Base-by-base conservation (phyloP, 2,888 invertebrate genomes). In the Hololepta plana region DNA sequence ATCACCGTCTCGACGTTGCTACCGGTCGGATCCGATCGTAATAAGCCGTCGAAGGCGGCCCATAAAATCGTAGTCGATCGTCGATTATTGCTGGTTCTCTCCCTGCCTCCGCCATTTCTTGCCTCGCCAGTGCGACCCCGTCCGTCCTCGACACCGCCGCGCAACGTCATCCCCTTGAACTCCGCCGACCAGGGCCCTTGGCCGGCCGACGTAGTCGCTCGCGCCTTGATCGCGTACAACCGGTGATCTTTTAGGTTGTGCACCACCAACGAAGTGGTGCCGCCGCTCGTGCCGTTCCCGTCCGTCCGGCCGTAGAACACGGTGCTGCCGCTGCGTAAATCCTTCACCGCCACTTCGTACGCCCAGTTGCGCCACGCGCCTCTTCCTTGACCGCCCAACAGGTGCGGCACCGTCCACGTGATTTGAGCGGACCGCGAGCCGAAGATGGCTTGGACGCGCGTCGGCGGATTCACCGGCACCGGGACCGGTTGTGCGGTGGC, bases 11-110 rank as follows among this genome's bases (percentile, higher is more conserved):
- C 65, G 9, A 79, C 62, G 41, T 75, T 67, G 41, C 77, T 76
- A 3, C 84, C 85, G 8, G 79, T 72, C 3, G 82, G 65, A 45
- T 87, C 75, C n/a, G 82, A 79, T 41, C 71, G 67, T n/a, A 81
- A 51, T 0, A 88, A 53, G 2, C 80, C 81, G 32, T 76, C 72
- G 1, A 66, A 63, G 0, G 74, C 70, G 1, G 80, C 77, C 82
- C 81, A 82, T 4, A 77, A 47, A 23, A 80, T 62, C 1, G 67
- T 62, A 14, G 72, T 67, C 35, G 17, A 17, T 6, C 65, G 60
- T 22, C 65, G 51, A 2, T 64, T 65, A 31, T 64, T 59, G 9
- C 63, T 57, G 12, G 61, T n/a, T n/a, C n/a, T n/a, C n/a, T n/a
- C n/a, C n/a, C n/a, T n/a, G n/a, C 53, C n/a, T n/a, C n/a, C n/a